These are phyloP conservation scores for Apamea epomidion DNA, from an alignment of 2,888 invertebrate species.

Conservation along the genomic window DNA sequence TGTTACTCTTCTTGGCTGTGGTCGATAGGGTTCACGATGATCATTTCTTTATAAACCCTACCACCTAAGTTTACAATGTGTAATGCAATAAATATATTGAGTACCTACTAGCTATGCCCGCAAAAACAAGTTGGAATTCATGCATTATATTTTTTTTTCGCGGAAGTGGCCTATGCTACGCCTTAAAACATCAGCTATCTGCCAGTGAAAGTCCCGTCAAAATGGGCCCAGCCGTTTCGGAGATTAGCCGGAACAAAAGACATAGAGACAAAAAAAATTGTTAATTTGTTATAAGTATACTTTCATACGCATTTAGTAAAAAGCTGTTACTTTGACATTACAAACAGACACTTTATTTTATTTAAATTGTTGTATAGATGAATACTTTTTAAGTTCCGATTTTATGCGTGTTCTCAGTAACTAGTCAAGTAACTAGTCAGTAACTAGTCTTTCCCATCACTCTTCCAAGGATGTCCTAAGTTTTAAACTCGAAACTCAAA, in stretches of 20 bases:
- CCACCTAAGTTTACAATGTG: background rate
- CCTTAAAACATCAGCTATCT: background rate
- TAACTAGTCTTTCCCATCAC: background rate
- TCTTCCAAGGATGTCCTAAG: background rate
- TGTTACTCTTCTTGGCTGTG: background rate
- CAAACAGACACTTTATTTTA: no score
- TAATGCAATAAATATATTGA: background rate
- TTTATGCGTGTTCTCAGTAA: background rate
- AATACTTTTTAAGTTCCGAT: background rate
- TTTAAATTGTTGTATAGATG: no score
- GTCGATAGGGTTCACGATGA: background rate
- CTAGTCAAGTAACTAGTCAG: no score
- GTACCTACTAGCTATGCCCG: background rate
- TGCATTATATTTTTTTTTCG: no score
- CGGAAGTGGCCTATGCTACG: no score
- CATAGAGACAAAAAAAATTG: no score
- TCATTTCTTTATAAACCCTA: background rate
- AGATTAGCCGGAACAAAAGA: background rate
- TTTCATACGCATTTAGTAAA: no score
- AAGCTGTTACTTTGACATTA: no score
- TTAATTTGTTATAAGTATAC: no score
- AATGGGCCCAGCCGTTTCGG: background rate
- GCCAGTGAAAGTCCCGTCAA: background rate
- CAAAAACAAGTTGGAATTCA: no score
- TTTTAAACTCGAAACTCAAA: background rate